phyloP scores from a whole-genome alignment of 2,888 invertebrate genomes.

The Neoscelio sp. region DNA sequence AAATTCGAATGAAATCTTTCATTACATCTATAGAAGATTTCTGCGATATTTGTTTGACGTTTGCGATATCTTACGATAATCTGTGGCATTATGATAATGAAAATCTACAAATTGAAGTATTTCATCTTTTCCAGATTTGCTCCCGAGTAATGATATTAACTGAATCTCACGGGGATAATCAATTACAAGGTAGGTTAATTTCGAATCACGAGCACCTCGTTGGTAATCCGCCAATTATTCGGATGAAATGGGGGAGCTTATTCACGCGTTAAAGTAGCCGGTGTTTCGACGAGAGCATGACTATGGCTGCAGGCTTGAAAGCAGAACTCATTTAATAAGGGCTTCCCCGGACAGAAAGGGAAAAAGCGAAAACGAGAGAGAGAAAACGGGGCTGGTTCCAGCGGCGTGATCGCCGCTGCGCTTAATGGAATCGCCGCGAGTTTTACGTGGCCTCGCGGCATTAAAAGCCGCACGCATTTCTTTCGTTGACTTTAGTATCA shows the following conservation, averaged over 20 bases:
- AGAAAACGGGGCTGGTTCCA: background rate
- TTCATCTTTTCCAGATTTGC: too few species aligned
- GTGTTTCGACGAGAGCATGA: slow-evolving; percentile 43
- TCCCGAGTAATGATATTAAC: slow-evolving; percentile 15
- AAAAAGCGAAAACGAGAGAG: slow-evolving; percentile 1
- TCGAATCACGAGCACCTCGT: slow-evolving; percentile 13
- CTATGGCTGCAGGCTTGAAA: slow-evolving; percentile 26
- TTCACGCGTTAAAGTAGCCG: slow-evolving; percentile 26
- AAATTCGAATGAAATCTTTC: too few species aligned
- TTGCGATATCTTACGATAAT: too few species aligned
- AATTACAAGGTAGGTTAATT: slow-evolving; percentile 26
- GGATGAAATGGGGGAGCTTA: slow-evolving; percentile 41
- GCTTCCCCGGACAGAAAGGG: slow-evolving; percentile 10
- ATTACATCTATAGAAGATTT: too few species aligned
- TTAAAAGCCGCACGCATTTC: slow-evolving; percentile 68
- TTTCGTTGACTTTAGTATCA: slow-evolving; percentile 75
- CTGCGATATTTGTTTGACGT: too few species aligned
- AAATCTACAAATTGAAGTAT: too few species aligned
- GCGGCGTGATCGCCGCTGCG: slow-evolving; percentile 63
- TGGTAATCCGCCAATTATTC: slow-evolving; percentile 51
- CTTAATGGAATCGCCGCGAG: slow-evolving; percentile 73
- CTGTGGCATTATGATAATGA: too few species aligned
- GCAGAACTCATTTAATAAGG: slow-evolving; percentile 24
- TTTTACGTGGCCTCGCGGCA: slow-evolving; percentile 67
- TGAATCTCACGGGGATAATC: slow-evolving; percentile 32